Conservation (phyloP, 1,140 invertebrate genomes). For the Bombus confusus region DNA sequence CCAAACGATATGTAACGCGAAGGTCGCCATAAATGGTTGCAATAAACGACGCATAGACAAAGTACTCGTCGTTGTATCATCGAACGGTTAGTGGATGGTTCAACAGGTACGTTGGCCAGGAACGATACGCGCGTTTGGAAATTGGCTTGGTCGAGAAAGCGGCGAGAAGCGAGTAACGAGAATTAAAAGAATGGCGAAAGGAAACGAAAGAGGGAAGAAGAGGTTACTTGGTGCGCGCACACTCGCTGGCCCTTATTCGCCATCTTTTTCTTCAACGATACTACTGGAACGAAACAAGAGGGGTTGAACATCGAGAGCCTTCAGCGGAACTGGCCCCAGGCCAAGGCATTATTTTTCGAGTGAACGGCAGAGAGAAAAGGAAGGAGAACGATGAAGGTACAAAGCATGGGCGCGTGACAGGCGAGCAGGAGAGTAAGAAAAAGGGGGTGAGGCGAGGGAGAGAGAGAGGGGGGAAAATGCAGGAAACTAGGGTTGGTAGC, state of each 20-base stretch:
- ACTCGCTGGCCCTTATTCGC: not conserved
- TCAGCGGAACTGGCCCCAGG: conserved; percentile 60
- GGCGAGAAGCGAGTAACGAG: not conserved
- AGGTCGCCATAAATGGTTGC: no score
- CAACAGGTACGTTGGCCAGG: conserved; percentile 60
- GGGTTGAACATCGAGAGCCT: conserved; percentile 45
- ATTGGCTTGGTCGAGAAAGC: not conserved
- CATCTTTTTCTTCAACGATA: conserved; percentile 9
- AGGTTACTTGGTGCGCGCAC: not conserved
- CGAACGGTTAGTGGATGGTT: conserved; percentile 52
- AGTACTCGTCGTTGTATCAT: conserved; percentile 61
- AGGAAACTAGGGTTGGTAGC: conserved; percentile 54
- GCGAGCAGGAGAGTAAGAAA: not conserved
- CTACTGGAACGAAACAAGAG: conserved; percentile 20
- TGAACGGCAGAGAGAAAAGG: not conserved
- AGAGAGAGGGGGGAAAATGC: not conserved
- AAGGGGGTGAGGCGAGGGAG: not conserved
- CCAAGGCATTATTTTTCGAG: conserved; percentile 67
- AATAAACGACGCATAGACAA: conserved; percentile 44
- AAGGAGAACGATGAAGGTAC: not conserved
- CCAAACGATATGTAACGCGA: not conserved
- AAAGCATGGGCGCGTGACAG: conserved; percentile 14
- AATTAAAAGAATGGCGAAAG: not conserved
- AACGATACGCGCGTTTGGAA: conserved; percentile 16
- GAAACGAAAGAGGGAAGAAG: not conserved